Conservation (phyloP, 2,888 invertebrate genomes). For the Metopia argyrocephala region DNA sequence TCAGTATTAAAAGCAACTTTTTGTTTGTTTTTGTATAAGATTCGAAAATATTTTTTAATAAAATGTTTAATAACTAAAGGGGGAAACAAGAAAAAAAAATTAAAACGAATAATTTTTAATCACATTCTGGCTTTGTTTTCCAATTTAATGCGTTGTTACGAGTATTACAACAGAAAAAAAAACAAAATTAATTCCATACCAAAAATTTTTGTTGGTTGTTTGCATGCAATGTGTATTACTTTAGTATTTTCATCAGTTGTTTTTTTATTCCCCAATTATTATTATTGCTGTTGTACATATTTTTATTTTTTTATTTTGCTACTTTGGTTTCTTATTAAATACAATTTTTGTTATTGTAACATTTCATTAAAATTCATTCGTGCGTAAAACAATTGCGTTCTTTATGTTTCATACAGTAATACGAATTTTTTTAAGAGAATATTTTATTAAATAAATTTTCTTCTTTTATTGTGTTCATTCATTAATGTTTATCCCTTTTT, state of each 20-base stretch:
- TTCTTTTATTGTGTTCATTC: conserved; percentile 55
- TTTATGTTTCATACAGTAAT: neutral
- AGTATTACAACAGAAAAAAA: too few species aligned
- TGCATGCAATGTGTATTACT: conserved; percentile 14
- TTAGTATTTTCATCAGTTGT: conserved; percentile 2
- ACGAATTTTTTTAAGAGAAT: neutral
- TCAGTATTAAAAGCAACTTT: too few species aligned
- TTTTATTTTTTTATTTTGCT: neutral
- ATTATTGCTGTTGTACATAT: neutral
- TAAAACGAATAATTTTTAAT: too few species aligned
- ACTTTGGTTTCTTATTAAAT: conserved; percentile 47
- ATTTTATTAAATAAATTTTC: too few species aligned
- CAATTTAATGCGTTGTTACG: conserved; percentile 2
- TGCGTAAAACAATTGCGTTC: conserved; percentile 66
- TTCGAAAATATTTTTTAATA: conserved; percentile 31
- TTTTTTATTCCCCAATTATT: conserved; percentile 12
- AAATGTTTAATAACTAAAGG: too few species aligned
- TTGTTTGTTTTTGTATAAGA: conserved; percentile 10
- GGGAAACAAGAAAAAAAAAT: too few species aligned
- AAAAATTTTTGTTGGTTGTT: neutral
- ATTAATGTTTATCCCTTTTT: conserved; percentile 58
- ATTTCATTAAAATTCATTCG: conserved; percentile 68
- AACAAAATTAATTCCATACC: too few species aligned
- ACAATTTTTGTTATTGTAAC: conserved; percentile 51
- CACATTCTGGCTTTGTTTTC: too few species aligned